A percentile compares a stretch with the other conserved stretches of the same genome.
These are phyloP conservation scores for Mustela lutreola DNA, from an alignment of 2,113 vertebrate species.

Conservation along the genomic window DNA sequence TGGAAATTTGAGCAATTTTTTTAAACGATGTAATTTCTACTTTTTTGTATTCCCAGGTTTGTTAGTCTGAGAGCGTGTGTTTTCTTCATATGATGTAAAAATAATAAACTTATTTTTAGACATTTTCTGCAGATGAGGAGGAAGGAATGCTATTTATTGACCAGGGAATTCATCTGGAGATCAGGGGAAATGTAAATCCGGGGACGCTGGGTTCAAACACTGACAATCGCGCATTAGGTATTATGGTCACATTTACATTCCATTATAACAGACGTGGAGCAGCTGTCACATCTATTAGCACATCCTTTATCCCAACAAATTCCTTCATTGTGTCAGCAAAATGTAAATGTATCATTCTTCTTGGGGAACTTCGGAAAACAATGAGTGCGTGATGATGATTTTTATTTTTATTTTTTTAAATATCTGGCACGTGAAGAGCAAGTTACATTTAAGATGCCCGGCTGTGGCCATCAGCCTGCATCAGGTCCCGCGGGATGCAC, in stretches of 20 bases:
- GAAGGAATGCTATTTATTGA: slow-evolving; percentile 52
- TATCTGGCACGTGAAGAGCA: slow-evolving; percentile 84
- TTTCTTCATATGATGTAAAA: slow-evolving; percentile 62
- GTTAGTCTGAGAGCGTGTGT: slow-evolving; percentile 58
- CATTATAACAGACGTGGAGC: slow-evolving; percentile 77
- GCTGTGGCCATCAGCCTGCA: slow-evolving; percentile 60
- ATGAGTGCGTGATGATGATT: slow-evolving; percentile 85
- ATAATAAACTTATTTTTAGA: slow-evolving; percentile 73
- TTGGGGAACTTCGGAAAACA: slow-evolving; percentile 85
- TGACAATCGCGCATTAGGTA: slow-evolving; percentile 30
- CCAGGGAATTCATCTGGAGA: slow-evolving; percentile 53
- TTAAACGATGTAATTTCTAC: slow-evolving; percentile 20
- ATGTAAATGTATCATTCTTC: slow-evolving; percentile 87
- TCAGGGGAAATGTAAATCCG: slow-evolving; percentile 45
- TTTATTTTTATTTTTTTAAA: neutral
- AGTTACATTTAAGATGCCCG: slow-evolving; percentile 81
- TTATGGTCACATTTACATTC: slow-evolving; percentile 71
- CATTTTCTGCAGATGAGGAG: slow-evolving; percentile 46
- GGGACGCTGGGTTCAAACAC: neutral
- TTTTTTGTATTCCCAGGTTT: slow-evolving; percentile 43
- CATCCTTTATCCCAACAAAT: slow-evolving; percentile 85
- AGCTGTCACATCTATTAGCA: slow-evolving; percentile 85
- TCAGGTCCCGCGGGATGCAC: slow-evolving; percentile 53
- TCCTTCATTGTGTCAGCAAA: slow-evolving; percentile 87
- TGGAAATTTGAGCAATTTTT: neutral